phyloP scores from a whole-genome alignment of 2,113 vertebrate species.

The Pachypanchax playfairii region DNA sequence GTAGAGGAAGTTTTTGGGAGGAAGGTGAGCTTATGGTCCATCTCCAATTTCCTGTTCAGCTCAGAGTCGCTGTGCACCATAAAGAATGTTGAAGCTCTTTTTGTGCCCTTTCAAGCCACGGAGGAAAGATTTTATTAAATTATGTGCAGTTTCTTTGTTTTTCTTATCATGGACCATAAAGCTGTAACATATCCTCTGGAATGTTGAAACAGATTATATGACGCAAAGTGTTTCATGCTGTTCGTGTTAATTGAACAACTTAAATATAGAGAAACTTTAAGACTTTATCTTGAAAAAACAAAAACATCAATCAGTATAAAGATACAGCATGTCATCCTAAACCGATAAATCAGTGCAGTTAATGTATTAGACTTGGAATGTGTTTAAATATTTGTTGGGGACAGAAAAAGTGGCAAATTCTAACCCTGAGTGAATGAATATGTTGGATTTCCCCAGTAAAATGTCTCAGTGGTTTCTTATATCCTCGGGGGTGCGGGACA shows the following conservation, averaged over 20 bases:
- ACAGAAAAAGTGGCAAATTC: no score
- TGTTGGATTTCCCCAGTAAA: background rate
- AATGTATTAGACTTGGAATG: background rate
- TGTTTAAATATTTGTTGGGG: background rate
- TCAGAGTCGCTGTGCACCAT: constrained; percentile 58
- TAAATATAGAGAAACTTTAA: background rate
- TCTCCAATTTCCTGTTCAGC: constrained; percentile 59
- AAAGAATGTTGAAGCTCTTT: constrained; percentile 48
- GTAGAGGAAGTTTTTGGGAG: constrained; percentile 41
- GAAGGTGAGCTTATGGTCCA: constrained; percentile 44
- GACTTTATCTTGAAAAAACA: no score
- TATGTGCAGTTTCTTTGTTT: constrained; percentile 51
- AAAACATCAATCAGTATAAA: no score
- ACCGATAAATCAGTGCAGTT: no score
- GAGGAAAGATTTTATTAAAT: constrained; percentile 56
- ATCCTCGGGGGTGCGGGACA: background rate
- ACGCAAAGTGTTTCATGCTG: background rate
- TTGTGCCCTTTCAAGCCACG: constrained; percentile 14
- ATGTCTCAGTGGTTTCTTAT: background rate
- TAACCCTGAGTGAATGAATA: no score
- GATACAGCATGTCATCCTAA: no score
- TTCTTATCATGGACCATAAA: constrained; percentile 47
- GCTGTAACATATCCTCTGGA: constrained; percentile 28
- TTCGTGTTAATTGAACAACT: background rate
- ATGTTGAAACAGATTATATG: constrained; percentile 13